phyloP scores from a whole-genome alignment of 2,113 vertebrate species.

The Lontra canadensis region DNA sequence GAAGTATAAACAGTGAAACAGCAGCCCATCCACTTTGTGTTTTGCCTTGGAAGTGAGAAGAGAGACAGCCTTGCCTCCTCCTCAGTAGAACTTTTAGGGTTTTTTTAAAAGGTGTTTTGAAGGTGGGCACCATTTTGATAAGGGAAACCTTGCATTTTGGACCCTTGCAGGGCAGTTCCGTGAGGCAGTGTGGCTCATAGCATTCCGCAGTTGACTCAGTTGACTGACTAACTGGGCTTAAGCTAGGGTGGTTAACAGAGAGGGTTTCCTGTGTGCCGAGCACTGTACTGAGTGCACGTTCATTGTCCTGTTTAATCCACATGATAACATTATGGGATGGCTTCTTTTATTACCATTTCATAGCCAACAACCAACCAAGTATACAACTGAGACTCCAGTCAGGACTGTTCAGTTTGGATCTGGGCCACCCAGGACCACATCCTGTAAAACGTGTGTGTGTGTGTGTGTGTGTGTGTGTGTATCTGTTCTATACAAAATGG shows the following conservation, averaged over 20 bases:
- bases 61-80: not conserved
- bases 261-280: not conserved
- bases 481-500: not conserved
- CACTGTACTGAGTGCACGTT: not conserved
- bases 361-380: not conserved
- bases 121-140: not conserved
- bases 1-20: not conserved
- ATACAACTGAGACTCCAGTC: not conserved
- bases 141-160: not conserved
- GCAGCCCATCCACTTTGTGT: not conserved
- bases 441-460: not conserved
- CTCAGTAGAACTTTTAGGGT: not conserved
- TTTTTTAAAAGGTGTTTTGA: not conserved
- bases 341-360: not conserved
- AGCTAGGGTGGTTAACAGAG: not conserved
- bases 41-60: not conserved
- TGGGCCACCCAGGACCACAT: not conserved
- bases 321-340: not conserved
- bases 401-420: not conserved
- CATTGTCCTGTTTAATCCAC: not conserved
- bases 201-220: not conserved
- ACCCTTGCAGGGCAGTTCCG: not conserved
- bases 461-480: not conserved
- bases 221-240: not conserved
- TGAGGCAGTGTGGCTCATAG: not conserved